Evolutionary conservation across 2,113 vertebrate species (phyloP).

Genomic region (Psophia crepitans): DNA sequence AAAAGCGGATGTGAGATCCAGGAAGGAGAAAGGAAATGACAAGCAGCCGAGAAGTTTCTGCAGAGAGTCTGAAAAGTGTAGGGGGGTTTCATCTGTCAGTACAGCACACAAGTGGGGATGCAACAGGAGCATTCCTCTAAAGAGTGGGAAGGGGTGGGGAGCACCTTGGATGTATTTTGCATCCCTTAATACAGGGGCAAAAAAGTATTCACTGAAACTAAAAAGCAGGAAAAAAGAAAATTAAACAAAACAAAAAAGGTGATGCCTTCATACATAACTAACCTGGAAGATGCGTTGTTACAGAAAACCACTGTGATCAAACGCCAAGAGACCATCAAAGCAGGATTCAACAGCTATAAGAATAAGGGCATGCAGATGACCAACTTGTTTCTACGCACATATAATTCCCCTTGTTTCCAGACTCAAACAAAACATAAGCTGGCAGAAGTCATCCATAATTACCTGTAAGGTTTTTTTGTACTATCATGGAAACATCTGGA

Average conservation of each 20-base stretch:
- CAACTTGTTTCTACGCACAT: background rate
- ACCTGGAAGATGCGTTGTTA: background rate
- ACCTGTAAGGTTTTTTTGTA: fast-evolving
- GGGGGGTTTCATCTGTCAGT: background rate
- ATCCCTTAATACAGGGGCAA: background rate
- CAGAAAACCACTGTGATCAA: background rate
- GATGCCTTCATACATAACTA: background rate
- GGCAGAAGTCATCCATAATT: background rate
- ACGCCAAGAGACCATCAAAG: background rate
- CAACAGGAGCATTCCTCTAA: background rate
- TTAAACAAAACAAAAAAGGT: background rate
- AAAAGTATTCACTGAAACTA: background rate
- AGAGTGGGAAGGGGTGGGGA: background rate
- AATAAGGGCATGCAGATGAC: background rate
- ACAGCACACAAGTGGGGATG: background rate
- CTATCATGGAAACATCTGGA: background rate
- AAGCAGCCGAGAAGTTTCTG: background rate
- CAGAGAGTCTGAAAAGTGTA: background rate
- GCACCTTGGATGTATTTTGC: background rate
- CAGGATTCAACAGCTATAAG: background rate
- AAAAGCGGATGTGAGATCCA: background rate
- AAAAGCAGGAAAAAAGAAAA: background rate
- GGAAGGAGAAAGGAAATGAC: background rate
- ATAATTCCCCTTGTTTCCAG: background rate
- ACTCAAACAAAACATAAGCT: background rate